Percentiles rank a stretch among this genome's conserved stretches.
These are phyloP conservation scores for Saccostrea glomerata DNA, from an alignment of 1,140 invertebrate genomes.

Conservation along the genomic window DNA sequence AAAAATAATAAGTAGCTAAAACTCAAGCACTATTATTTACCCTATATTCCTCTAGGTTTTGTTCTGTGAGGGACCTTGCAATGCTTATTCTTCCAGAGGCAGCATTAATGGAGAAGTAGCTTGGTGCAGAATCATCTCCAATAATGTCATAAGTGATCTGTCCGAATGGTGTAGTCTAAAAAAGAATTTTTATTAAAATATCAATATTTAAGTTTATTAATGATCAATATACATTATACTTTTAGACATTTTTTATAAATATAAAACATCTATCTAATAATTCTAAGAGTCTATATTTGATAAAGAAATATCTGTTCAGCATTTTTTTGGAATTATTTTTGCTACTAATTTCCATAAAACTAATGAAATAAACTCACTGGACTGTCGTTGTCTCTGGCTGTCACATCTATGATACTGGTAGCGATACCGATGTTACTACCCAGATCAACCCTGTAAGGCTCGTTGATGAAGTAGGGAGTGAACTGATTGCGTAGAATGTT, in stretches of 20 bases:
- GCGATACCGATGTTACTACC: conserved; percentile 21
- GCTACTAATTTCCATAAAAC: background rate
- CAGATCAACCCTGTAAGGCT: conserved; percentile 58
- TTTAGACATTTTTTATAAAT: background rate
- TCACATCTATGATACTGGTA: conserved; percentile 39
- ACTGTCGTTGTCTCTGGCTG: conserved; percentile 17
- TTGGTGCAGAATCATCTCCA: conserved; percentile 60
- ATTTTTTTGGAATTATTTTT: no score
- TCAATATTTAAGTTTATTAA: no score
- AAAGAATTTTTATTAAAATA: no score
- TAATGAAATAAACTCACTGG: conserved; percentile 49
- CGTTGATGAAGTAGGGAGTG: conserved; percentile 61
- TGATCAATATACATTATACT: no score
- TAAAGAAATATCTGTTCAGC: no score
- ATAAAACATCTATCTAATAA: background rate
- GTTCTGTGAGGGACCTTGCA: conserved; percentile 27
- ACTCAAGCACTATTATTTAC: conserved; percentile 23
- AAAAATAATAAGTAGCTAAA: background rate
- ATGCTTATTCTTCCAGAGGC: conserved; percentile 33
- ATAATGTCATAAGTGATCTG: conserved; percentile 53
- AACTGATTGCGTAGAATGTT: conserved; percentile 62
- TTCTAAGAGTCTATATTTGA: background rate
- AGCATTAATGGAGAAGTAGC: conserved; percentile 52
- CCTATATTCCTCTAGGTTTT: conserved; percentile 31
- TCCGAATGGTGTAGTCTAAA: conserved; percentile 51